These are phyloP conservation scores for Condylostylus longicornis DNA, from an alignment of 1,140 invertebrate genomes.

Conservation along the genomic window DNA sequence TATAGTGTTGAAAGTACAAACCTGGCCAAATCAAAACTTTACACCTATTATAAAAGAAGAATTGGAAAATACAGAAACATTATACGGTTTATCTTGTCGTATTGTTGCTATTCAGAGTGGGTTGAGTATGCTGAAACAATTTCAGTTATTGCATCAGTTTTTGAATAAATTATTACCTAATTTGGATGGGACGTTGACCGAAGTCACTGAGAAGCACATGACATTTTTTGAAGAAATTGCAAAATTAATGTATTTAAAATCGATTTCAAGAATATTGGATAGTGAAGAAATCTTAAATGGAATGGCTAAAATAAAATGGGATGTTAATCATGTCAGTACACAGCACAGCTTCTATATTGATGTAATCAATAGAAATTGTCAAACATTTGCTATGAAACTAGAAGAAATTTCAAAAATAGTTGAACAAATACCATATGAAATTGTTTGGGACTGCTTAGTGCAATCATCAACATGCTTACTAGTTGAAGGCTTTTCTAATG, in stretches of 20 bases:
- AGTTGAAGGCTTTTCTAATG: constrained; percentile 84
- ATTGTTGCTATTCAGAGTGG: constrained; percentile 85
- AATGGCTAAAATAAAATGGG: constrained; percentile 93
- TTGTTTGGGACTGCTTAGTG: constrained; percentile 77
- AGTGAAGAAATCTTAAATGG: constrained; percentile 56
- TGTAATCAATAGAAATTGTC: constrained; percentile 52
- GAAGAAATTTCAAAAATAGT: constrained; percentile 51
- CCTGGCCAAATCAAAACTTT: constrained; percentile 29
- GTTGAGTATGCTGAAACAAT: constrained; percentile 76
- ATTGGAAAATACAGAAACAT: constrained; percentile 48
- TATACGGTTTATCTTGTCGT: constrained; percentile 71
- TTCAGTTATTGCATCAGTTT: constrained; percentile 66
- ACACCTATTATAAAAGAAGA: constrained; percentile 36
- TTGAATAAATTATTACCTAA: constrained; percentile 54
- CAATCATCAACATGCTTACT: constrained; percentile 69
- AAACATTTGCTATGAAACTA: constrained; percentile 60
- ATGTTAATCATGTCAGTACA: constrained; percentile 86
- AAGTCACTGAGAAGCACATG: constrained; percentile 35
- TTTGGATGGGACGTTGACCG: no score
- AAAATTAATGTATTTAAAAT: constrained; percentile 70
- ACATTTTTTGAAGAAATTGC: constrained; percentile 46
- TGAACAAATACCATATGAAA: constrained; percentile 51
- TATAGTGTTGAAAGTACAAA: constrained; percentile 28
- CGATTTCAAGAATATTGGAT: constrained; percentile 65
- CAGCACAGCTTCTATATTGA: constrained; percentile 87